Conservation (phyloP, 2,888 invertebrate genomes). For the Spisula solida region DNA sequence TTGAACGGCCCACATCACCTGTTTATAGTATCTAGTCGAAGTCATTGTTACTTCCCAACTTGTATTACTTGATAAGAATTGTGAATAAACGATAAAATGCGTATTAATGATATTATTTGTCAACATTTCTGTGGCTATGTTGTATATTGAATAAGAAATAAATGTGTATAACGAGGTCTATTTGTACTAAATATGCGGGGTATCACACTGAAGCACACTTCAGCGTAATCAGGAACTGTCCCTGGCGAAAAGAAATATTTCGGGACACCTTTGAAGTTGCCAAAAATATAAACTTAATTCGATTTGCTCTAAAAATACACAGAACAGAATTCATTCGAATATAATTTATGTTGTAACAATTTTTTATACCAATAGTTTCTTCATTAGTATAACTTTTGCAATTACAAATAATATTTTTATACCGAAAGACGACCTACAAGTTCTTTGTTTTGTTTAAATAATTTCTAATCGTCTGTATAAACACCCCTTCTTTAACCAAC, state of each 20-base stretch:
- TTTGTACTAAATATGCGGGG: background rate
- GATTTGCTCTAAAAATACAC: too few relatives aligned
- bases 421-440: too few relatives aligned
- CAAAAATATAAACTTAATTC: too few relatives aligned
- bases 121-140: background rate
- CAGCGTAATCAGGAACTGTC: background rate
- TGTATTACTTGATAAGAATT: background rate
- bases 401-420: too few relatives aligned
- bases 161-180: background rate
- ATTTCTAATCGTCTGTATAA: too few relatives aligned
- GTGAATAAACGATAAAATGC: background rate
- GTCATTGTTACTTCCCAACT: background rate
- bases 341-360: too few relatives aligned
- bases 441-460: too few relatives aligned
- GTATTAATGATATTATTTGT: conserved; percentile 3
- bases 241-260: background rate
- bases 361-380: too few relatives aligned
- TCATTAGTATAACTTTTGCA: too few relatives aligned
- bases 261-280: background rate
- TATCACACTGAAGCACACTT: background rate
- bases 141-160: background rate
- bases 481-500: too few relatives aligned
- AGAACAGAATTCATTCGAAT: too few relatives aligned
- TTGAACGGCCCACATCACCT: conserved; percentile 44
- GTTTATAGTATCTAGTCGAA: conserved; percentile 30